phyloP scores from a whole-genome alignment of 2,888 invertebrate genomes.

The Cyclophora albipunctata region DNA sequence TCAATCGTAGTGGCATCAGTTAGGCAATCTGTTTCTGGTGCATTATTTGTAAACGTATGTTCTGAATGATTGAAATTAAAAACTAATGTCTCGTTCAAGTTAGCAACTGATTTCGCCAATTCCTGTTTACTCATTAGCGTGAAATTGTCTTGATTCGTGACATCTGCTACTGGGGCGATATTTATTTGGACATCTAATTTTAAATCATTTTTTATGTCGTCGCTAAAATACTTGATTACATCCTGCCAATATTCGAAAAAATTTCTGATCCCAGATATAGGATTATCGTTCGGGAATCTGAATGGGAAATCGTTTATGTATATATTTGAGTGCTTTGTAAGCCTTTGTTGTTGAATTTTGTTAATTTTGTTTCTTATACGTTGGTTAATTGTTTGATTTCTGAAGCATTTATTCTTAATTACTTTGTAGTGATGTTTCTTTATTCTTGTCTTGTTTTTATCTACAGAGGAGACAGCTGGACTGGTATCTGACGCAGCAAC shows the following conservation, averaged over 20 bases:
- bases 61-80: conserved; percentile 7
- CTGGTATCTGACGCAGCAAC: too few relatives aligned
- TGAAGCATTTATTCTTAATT: not conserved
- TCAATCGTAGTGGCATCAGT: too few relatives aligned
- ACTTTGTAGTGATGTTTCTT: not conserved
- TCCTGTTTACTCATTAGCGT: conserved; percentile 8
- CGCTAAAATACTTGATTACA: conserved; percentile 38
- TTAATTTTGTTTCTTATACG: too few relatives aligned
- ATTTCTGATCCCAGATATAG: conserved; percentile 5
- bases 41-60: not conserved
- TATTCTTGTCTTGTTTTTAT: not conserved
- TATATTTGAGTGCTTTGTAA: too few relatives aligned
- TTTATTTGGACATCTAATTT: conserved; percentile 49
- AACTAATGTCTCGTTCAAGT: conserved; percentile 7
- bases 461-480: too few relatives aligned
- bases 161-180: conserved; percentile 27
- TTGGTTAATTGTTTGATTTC: not conserved
- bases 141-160: conserved; percentile 10
- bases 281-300: not conserved
- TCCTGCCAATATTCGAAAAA: conserved; percentile 34
- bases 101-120: conserved; percentile 2
- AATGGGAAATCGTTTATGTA: conserved; percentile 18
- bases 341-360: too few relatives aligned
- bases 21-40: too few relatives aligned
- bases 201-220: conserved; percentile 34